Evolutionary conservation across 2,888 invertebrate genomes (phyloP), one percentile per base, ranked within the genome.

Genomic region (Drosophila monieri): DNA sequence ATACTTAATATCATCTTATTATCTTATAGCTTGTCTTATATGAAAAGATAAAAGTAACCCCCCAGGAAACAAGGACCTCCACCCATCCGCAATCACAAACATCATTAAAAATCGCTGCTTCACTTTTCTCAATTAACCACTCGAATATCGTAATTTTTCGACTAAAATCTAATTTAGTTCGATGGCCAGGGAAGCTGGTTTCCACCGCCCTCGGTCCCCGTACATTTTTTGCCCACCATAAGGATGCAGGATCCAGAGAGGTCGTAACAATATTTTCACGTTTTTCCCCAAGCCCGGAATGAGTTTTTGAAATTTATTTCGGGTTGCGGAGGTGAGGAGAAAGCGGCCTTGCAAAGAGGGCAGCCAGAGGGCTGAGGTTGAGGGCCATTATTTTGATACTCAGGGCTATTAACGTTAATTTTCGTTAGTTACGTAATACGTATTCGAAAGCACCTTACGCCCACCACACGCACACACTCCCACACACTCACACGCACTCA

Each of bases 181-280:
- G 52, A 79, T 85, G 78, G 67, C 44, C 46, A 25, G 27, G 52
- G 47, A 57, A 41, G 52, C 21, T 49, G 18, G 14, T 58, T 41
- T 60, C 53, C 64, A 61, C 41, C 53, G 43, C 43, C 41, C 27
- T 27, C 37, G 8, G 1, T 5, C 10, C 2, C 21, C 12, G 1
- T 18, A 65, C 52, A 18, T 27, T 39, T 58, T 60, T 47, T 21
- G 58, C 58, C 47, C 46, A 58, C 21, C 27, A 10, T 21, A 46
- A 21, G 54, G 18, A 44, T 23, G 62, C 46, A 35, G 68, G 18
- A 44, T 23, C 66, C 46, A 30, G 66, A 68, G 73, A 85, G 87
- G 88, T 88, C 89, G 70, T 89, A 87, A 87, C 88, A 88, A 88
- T 89, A 89, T 89, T 89, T 89, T 86, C 80, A 81, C 84, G 85